These are phyloP conservation scores for Polietes domitor DNA, from an alignment of 2,888 invertebrate genomes.

Conservation along the genomic window DNA sequence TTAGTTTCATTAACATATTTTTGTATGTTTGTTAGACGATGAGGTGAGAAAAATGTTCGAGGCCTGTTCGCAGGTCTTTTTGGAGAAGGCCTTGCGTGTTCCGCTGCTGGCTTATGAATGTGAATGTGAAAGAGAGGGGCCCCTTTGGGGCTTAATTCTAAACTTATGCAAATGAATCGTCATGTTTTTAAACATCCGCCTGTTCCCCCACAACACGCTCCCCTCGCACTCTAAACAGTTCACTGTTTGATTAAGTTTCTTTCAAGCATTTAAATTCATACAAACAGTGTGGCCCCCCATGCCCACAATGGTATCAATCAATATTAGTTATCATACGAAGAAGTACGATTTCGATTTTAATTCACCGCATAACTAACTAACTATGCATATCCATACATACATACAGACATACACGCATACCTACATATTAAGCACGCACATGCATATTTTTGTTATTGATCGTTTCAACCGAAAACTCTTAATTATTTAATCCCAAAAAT, in stretches of 20 bases:
- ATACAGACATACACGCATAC: background rate
- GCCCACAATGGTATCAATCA: background rate
- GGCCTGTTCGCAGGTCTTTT: too few relatives aligned
- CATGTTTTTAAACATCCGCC: constrained; percentile 13
- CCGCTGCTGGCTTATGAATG: too few relatives aligned
- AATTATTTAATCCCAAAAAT: constrained; percentile 46
- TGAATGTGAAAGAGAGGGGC: constrained; percentile 1
- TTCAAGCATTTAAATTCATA: background rate
- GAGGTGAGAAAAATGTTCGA: too few relatives aligned
- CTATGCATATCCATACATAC: background rate
- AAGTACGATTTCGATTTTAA: background rate
- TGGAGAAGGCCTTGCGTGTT: too few relatives aligned
- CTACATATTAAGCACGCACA: constrained; percentile 34
- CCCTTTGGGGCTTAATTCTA: constrained; percentile 39
- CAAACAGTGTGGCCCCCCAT: background rate
- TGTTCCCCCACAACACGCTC: constrained; percentile 18
- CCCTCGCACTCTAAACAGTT: constrained; percentile 20
- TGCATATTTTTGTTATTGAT: constrained; percentile 35
- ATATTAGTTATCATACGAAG: background rate
- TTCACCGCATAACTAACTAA: background rate
- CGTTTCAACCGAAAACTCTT: constrained; percentile 43
- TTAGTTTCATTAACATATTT: too few relatives aligned
- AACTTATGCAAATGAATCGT: constrained; percentile 57
- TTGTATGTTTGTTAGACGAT: too few relatives aligned
- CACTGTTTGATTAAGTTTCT: constrained; percentile 42